Percentiles rank a stretch among this genome's conserved stretches.
Evolutionary conservation across 2,888 invertebrate species (phyloP).

Genomic region (Esperia sulphurella): DNA sequence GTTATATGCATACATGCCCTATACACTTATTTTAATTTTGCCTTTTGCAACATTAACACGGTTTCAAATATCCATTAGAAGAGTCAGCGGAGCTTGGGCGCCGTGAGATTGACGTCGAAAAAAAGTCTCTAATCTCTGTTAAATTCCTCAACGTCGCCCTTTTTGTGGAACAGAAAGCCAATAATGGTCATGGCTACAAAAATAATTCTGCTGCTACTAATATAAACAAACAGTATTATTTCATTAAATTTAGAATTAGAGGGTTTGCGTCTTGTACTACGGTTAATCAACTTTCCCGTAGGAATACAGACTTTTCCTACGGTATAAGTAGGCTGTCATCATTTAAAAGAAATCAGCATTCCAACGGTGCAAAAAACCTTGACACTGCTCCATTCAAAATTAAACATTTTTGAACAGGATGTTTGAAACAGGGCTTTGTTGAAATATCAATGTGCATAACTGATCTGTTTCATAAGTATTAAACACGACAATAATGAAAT

Average conservation of each 20-base stretch:
- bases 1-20: not conserved
- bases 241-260: not conserved
- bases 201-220: not conserved
- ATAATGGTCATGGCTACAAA: not conserved
- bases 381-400: too few relatives aligned
- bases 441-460: too few relatives aligned
- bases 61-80: not conserved
- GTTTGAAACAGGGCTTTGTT: too few relatives aligned
- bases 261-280: too few relatives aligned
- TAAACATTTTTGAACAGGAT: too few relatives aligned
- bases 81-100: not conserved
- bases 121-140: constrained; percentile 1
- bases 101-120: not conserved
- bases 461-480: too few relatives aligned
- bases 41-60: not conserved
- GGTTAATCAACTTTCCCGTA: too few relatives aligned
- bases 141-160: constrained; percentile 1
- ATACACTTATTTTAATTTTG: not conserved
- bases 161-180: constrained; percentile 8
- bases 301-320: too few relatives aligned
- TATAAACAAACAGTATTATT: not conserved
- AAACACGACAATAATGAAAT: too few relatives aligned
- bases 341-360: too few relatives aligned
- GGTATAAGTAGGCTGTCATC: too few relatives aligned
- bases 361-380: too few relatives aligned